Evolutionary conservation across 2,113 vertebrate species (phyloP).

Genomic region (Psittacus erithacus): DNA sequence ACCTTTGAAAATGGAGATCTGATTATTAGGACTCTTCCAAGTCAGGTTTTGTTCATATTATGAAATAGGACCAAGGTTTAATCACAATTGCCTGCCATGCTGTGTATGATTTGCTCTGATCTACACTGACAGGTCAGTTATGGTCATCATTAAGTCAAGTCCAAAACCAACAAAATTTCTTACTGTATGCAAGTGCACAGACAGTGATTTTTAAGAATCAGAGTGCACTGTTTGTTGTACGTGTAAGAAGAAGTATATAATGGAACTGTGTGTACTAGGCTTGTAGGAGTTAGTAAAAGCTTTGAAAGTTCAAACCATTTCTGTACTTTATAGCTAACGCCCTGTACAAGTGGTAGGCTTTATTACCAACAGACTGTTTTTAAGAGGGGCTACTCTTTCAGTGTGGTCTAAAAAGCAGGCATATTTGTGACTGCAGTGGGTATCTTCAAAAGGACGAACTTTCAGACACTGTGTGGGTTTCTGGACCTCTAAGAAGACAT

Average conservation of each 20-base stretch:
- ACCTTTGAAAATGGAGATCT: background rate
- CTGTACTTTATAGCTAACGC: background rate
- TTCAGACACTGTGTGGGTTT: background rate
- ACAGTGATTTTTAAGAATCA: background rate
- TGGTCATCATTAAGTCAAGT: background rate
- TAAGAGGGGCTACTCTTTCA: background rate
- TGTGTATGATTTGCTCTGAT: background rate
- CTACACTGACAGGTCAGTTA: background rate
- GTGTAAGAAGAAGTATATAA: fast-evolving
- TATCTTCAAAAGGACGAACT: background rate
- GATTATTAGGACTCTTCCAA: background rate
- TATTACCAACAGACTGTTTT: background rate
- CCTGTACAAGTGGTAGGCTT: background rate
- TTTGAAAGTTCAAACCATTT: background rate
- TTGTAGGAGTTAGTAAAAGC: background rate
- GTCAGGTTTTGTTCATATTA: background rate
- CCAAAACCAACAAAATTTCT: background rate
- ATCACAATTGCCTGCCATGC: background rate
- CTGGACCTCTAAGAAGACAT: background rate
- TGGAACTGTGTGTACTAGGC: background rate
- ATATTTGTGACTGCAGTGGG: background rate
- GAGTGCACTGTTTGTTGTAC: background rate
- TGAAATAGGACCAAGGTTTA: background rate
- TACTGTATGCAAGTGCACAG: background rate
- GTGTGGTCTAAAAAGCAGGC: background rate